A percentile compares a stretch with the other conserved stretches of the same genome.
Conservation (phyloP, 2,888 invertebrate genomes). For the Orthonevra nobilis region DNA sequence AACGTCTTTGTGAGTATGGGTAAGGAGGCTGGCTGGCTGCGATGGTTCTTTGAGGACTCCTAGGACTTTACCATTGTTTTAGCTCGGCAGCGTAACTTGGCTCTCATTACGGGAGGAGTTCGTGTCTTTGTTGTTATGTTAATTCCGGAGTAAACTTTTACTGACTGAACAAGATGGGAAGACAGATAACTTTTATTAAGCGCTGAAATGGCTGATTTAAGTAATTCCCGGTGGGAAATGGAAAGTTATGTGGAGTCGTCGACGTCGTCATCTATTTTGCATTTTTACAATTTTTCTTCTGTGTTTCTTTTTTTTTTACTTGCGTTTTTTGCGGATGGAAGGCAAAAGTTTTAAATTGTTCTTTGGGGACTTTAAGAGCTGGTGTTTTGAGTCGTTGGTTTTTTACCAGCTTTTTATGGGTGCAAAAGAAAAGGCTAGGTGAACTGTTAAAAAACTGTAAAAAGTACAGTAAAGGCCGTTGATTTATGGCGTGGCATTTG, state of each 20-base stretch:
- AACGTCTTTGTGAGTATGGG: not conserved
- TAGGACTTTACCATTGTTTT: too few species aligned
- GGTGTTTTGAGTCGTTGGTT: too few species aligned
- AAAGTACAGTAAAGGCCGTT: not conserved
- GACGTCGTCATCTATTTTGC: too few species aligned
- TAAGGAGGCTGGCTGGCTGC: not conserved
- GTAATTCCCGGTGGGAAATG: constrained; percentile 20
- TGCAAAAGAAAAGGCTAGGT: not conserved
- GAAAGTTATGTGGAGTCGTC: constrained; percentile 29
- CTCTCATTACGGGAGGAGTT: too few species aligned
- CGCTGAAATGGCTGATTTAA: constrained; percentile 24
- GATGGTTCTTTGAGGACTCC: not conserved
- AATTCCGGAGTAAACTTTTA: constrained; percentile 26
- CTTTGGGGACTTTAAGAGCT: not conserved
- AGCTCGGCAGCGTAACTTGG: too few species aligned
- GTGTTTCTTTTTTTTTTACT: not conserved
- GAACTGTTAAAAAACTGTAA: not conserved
- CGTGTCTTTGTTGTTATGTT: constrained; percentile 33
- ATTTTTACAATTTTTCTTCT: too few species aligned
- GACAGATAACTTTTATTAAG: constrained; percentile 36
- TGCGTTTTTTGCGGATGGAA: not conserved
- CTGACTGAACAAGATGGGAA: constrained; percentile 17
- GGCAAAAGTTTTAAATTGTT: constrained; percentile 17
- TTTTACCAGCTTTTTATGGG: too few species aligned
- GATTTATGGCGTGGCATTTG: too few species aligned